Evolutionary conservation across 2,797 vertebrate species (phyloP).

Genomic region (Notamacropus eugenii): DNA sequence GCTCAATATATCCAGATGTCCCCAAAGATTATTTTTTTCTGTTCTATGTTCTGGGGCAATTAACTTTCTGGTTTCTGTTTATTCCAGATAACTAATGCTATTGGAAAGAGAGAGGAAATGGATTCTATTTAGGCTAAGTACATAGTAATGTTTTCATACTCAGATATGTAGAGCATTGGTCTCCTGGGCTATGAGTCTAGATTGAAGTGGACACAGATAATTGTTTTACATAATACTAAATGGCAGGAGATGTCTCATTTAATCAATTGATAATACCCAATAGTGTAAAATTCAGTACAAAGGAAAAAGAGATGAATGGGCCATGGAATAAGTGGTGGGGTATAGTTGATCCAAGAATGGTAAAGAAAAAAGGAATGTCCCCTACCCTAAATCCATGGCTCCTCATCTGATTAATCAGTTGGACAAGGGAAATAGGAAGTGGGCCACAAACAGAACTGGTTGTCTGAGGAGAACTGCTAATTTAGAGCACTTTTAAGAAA

Average conservation of each 20-base stretch:
- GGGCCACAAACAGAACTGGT: background rate
- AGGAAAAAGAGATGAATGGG: background rate
- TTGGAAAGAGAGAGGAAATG: background rate
- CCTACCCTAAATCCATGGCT: background rate
- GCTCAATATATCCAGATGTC: background rate
- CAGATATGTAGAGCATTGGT: background rate
- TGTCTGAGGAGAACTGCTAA: background rate
- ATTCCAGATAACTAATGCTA: background rate
- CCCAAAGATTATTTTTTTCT: background rate
- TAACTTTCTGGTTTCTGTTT: background rate
- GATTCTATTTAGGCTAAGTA: background rate
- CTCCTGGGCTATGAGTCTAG: background rate
- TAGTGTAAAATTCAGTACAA: background rate
- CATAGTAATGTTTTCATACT: background rate
- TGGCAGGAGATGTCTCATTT: background rate
- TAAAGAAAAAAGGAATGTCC: background rate
- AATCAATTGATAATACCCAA: background rate
- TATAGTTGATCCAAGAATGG: background rate
- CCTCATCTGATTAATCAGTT: background rate
- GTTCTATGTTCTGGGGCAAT: background rate
- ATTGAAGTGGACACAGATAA: background rate
- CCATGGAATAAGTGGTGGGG: rapidly evolving
- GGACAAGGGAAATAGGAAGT: background rate
- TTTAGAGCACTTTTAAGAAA: background rate
- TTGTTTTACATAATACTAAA: background rate